phyloP scores from a whole-genome alignment of 2,888 invertebrate genomes.

The Celastrina argiolus region DNA sequence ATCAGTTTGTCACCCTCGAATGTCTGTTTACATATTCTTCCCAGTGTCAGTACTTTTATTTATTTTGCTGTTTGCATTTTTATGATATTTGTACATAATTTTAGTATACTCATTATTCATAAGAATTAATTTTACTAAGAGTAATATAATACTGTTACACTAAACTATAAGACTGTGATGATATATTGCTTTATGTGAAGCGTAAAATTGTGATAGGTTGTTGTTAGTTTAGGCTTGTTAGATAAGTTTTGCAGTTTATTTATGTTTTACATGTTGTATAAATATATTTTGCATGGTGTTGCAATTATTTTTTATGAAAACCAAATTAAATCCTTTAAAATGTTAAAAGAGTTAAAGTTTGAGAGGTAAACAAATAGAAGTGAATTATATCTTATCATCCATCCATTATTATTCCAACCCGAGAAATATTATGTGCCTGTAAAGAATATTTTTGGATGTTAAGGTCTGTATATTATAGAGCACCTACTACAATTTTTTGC shows the following conservation, averaged over 20 bases:
- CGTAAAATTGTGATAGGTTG: conserved; percentile 12
- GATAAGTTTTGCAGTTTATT: neutral
- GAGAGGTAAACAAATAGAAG: no score
- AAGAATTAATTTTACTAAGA: conserved; percentile 65
- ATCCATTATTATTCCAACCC: no score
- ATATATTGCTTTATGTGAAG: conserved; percentile 31
- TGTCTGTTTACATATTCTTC: conserved; percentile 87
- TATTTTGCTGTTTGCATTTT: conserved; percentile 88
- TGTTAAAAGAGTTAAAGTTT: no score
- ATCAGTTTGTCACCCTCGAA: conserved; percentile 88
- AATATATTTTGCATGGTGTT: conserved; percentile 4
- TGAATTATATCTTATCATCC: no score
- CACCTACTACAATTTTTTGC: no score
- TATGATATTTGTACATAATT: conserved; percentile 76
- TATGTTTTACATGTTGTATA: conserved; percentile 6
- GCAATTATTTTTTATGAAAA: neutral
- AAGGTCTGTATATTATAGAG: no score
- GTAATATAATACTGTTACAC: conserved; percentile 74
- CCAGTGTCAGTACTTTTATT: conserved; percentile 86
- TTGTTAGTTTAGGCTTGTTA: conserved; percentile 17
- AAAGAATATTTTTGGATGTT: no score
- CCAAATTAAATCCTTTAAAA: neutral
- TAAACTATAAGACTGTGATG: conserved; percentile 42
- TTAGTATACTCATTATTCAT: conserved; percentile 55
- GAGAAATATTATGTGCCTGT: no score